A percentile compares a stretch with the other conserved stretches of the same genome.
phyloP scores from a whole-genome alignment of 2,113 vertebrate species.

The Sinocyclocheilus maitianheensis region DNA sequence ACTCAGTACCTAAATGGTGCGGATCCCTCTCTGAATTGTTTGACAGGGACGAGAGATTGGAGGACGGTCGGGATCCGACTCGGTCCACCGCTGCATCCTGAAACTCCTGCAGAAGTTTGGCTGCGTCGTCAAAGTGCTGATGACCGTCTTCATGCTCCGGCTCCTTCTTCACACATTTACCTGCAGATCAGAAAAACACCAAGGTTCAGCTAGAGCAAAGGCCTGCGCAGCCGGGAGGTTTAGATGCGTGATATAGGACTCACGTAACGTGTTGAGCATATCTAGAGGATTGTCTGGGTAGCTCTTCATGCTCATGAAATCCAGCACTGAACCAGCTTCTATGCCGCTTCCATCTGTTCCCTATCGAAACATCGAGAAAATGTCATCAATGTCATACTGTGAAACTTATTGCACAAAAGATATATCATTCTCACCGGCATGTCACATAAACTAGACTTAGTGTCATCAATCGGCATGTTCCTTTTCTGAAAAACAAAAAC shows the following conservation, averaged over 20 bases:
- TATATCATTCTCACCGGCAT: constrained; percentile 68
- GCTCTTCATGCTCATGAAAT: constrained; percentile 89
- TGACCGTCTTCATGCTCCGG: constrained; percentile 87
- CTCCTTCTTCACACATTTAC: constrained; percentile 90
- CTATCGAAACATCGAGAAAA: constrained; percentile 61
- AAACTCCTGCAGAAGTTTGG: constrained; percentile 93
- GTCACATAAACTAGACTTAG: constrained; percentile 80
- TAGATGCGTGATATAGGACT: constrained; percentile 40
- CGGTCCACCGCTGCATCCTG: constrained; percentile 91
- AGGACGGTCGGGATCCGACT: constrained; percentile 91
- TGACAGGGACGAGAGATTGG: constrained; percentile 94
- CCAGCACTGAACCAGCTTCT: constrained; percentile 84
- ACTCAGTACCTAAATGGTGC: constrained; percentile 84
- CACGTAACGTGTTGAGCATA: constrained; percentile 90
- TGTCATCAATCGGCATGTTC: constrained; percentile 83
- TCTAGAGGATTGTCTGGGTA: constrained; percentile 94
- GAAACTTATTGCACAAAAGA: neutral
- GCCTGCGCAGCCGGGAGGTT: neutral
- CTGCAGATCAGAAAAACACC: constrained; percentile 62
- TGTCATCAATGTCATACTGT: neutral
- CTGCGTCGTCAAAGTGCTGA: constrained; percentile 87
- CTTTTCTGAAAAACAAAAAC: constrained; percentile 81
- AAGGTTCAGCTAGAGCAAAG: neutral
- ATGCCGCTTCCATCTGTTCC: constrained; percentile 76
- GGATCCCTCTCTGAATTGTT: constrained; percentile 93